phyloP scores from a whole-genome alignment of 2,113 vertebrate genomes.

The Marmota flaviventris region DNA sequence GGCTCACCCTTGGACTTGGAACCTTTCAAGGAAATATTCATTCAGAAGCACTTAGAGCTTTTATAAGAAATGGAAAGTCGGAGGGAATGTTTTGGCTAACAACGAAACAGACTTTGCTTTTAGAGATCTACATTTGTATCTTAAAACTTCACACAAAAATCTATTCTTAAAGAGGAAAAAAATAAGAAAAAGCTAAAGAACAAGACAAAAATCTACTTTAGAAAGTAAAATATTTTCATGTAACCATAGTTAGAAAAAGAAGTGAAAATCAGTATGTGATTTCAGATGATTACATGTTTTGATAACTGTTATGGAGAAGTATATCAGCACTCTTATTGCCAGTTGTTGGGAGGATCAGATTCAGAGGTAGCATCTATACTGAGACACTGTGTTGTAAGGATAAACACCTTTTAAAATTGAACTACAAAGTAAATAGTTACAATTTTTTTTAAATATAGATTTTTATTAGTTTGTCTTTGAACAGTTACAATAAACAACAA shows the following conservation, averaged over 20 bases:
- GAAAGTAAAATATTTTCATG: constrained; percentile 28
- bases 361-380: neutral
- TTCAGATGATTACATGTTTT: constrained; percentile 4
- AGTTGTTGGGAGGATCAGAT: constrained; percentile 39
- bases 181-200: neutral
- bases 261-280: neutral
- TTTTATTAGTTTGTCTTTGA: neutral
- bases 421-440: neutral
- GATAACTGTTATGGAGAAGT: neutral
- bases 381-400: neutral
- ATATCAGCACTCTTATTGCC: neutral
- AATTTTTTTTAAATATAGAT: neutral
- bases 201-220: neutral
- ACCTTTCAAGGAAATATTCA: neutral
- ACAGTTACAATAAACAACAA: neutral
- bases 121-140: neutral
- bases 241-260: neutral
- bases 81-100: neutral
- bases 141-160: neutral
- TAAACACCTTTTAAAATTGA: neutral
- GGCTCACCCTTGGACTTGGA: neutral
- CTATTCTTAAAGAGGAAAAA: neutral
- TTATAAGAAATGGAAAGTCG: neutral
- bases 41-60: neutral
- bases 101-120: neutral